Conservation (phyloP, 2,888 invertebrate species). For the Drosophila hamatofila region DNA sequence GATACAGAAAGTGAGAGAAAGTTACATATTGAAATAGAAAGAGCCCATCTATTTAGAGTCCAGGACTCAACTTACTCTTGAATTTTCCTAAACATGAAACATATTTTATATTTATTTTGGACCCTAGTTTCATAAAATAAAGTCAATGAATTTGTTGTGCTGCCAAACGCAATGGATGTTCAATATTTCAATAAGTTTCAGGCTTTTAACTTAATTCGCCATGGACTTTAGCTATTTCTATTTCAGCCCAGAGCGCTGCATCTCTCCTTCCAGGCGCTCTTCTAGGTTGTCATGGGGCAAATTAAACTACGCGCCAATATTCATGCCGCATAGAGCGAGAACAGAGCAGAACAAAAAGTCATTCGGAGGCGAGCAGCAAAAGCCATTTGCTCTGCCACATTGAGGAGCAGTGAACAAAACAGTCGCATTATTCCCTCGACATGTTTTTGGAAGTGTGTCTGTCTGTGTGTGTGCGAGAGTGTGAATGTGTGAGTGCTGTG, state of each 20-base stretch:
- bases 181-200: conserved; percentile 14
- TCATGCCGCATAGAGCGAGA: conserved; percentile 60
- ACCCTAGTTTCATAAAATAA: not conserved
- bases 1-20: not conserved
- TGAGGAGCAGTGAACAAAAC: conserved; percentile 56
- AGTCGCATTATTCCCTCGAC: conserved; percentile 76
- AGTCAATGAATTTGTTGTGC: not conserved
- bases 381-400: conserved; percentile 47
- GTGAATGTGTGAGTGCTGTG: conserved; percentile 53
- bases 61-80: not conserved
- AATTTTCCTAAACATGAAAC: not conserved
- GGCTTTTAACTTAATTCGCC: conserved; percentile 18
- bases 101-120: not conserved
- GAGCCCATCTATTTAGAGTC: too few species aligned
- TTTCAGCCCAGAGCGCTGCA: not conserved
- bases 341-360: conserved; percentile 32
- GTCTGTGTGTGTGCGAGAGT: conserved; percentile 33
- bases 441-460: conserved; percentile 59
- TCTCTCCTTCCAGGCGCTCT: not conserved
- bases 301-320: conserved; percentile 72
- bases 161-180: not conserved
- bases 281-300: conserved; percentile 35
- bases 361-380: conserved; percentile 37
- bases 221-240: conserved; percentile 4
- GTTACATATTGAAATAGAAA: too few species aligned